These are phyloP conservation scores for Palaemon carinicauda DNA, from an alignment of 1,140 invertebrate genomes.

Conservation along the genomic window DNA sequence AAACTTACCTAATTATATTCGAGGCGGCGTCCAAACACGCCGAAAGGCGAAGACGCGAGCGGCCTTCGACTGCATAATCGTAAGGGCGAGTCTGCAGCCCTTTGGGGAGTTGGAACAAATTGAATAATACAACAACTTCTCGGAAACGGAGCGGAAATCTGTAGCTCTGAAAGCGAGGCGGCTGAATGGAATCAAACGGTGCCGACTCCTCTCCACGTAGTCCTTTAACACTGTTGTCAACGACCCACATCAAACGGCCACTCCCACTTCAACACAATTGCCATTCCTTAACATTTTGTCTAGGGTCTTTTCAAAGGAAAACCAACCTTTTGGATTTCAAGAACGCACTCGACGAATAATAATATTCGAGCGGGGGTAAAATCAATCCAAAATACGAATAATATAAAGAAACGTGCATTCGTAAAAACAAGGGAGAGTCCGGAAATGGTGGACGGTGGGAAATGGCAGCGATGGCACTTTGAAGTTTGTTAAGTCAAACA, in stretches of 20 bases:
- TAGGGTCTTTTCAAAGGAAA: too few species aligned
- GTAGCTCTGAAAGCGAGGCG: slow-evolving; percentile 42
- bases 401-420: neutral
- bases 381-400: too few species aligned
- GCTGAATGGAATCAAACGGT: slow-evolving; percentile 45
- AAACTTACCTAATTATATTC: slow-evolving; percentile 55
- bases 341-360: too few species aligned
- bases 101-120: slow-evolving; percentile 40
- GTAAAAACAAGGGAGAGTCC: neutral
- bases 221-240: slow-evolving; percentile 37
- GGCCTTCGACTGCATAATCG: neutral
- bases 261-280: neutral
- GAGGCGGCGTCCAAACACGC: neutral
- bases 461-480: slow-evolving; percentile 31
- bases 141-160: slow-evolving; percentile 50
- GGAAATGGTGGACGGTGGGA: neutral
- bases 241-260: neutral
- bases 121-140: slow-evolving; percentile 50
- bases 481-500: slow-evolving; percentile 39
- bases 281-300: too few species aligned
- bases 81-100: slow-evolving; percentile 32
- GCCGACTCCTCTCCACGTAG: slow-evolving; percentile 33
- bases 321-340: too few species aligned
- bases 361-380: too few species aligned
- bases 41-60: neutral